These are phyloP conservation scores for Saturnia pavonia DNA, from an alignment of 2,888 invertebrate genomes.

Conservation along the genomic window DNA sequence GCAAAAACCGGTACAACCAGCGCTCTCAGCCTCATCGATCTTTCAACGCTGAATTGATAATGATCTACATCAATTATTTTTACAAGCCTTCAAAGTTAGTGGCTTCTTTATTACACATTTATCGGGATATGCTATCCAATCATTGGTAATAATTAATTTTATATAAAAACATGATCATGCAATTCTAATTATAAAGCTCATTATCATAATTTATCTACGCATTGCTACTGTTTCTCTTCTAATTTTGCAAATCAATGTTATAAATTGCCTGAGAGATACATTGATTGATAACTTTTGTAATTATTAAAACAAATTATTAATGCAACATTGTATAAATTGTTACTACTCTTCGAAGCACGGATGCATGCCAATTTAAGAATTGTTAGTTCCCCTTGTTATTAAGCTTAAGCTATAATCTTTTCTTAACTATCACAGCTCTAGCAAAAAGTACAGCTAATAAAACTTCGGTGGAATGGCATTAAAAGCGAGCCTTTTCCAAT, in stretches of 20 bases:
- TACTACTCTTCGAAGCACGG: constrained; percentile 5
- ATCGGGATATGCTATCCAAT: not conserved
- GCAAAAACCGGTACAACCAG: constrained; percentile 48
- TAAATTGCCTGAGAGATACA: not conserved
- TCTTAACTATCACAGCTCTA: not conserved
- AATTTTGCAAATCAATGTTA: not conserved
- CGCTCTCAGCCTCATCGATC: constrained; percentile 46
- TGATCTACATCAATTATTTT: constrained; percentile 50
- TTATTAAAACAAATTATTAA: constrained; percentile 1
- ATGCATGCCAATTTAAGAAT: constrained; percentile 13
- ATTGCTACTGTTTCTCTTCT: not conserved
- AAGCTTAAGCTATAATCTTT: constrained; percentile 12
- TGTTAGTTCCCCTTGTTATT: constrained; percentile 7
- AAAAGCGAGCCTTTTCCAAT: not conserved
- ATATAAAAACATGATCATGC: not conserved
- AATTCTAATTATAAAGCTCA: not conserved
- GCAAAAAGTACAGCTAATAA: not conserved
- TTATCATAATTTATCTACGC: not conserved
- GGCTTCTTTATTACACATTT: constrained; percentile 38
- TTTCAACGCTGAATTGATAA: constrained; percentile 51
- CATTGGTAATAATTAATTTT: not conserved
- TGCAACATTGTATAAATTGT: constrained; percentile 4
- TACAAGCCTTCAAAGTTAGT: constrained; percentile 40
- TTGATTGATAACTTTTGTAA: not conserved
- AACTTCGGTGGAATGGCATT: not conserved